Base-by-base conservation (phyloP, 2,797 vertebrate species). In the Pangasius djambal region DNA sequence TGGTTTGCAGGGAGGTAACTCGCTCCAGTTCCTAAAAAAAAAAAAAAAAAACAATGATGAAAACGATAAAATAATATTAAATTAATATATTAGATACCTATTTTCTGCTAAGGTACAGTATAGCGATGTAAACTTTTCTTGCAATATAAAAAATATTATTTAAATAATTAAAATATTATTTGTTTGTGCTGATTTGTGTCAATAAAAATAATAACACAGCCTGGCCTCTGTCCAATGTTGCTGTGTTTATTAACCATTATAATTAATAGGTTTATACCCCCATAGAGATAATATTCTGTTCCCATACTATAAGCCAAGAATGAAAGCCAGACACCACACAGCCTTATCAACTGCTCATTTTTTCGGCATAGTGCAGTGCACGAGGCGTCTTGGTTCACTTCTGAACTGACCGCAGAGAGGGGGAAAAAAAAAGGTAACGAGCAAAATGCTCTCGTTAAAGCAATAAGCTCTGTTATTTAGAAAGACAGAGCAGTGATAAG, bases 1-100 rank as follows among this genome's bases (percentile, higher is more conserved):
- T 97, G 59, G 95, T 96, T 94, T 99, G 98, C 75, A 99, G 89
- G 0, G 98, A 98, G 0, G 98, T 99, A 91, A 99, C 98, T 93
- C 98, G 96, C 93, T 99, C 98, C 89, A 99, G 96, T 88, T 99
- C 99, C 99, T 99, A 92, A 50, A 87, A 92, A 44, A 44, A 44
- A 44, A 40, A 40, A 40, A 40, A 40, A 44, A 44, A 44, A 44
- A 44, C 1, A 90, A 65, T 28, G 25, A 75, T 50, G 20, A 83
- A 75, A 63, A 69, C 34, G 25, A 48, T 79, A 77, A 65, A 78
- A 65, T 28, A 22, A 63, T 9, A 78, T 48, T 4, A 48, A 37
- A 40, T 74, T 22, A 12, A 74, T 10, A 28, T 48, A 28, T 0
- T 28, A 48, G 20, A 70, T 37, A 44, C 12, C 13, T 2, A 25